Conservation (phyloP, 2,113 vertebrate species). For the Odobenus rosmarus region DNA sequence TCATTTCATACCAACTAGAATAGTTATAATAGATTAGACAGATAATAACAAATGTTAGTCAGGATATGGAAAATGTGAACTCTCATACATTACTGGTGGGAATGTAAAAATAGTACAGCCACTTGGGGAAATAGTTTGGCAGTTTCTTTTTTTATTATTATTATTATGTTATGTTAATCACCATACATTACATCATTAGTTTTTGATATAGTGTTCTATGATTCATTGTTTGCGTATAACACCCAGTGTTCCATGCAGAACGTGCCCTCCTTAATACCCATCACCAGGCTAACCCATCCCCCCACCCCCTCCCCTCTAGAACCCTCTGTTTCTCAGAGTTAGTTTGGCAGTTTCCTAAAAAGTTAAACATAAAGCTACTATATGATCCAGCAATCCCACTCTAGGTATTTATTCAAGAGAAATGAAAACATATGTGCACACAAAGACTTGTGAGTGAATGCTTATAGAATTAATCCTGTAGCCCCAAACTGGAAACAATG, state of each 20-base stretch:
- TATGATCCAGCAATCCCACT: not conserved
- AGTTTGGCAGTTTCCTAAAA: conserved; percentile 35
- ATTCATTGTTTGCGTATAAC: too few relatives aligned
- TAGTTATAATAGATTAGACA: not conserved
- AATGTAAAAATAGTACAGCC: not conserved
- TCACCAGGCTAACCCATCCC: too few relatives aligned
- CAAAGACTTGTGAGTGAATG: not conserved
- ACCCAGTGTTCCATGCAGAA: too few relatives aligned
- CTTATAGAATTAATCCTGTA: not conserved
- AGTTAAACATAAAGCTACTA: not conserved
- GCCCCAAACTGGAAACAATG: not conserved
- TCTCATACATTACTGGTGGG: not conserved
- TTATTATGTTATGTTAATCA: too few relatives aligned
- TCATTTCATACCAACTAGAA: not conserved
- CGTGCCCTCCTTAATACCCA: too few relatives aligned
- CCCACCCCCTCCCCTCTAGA: too few relatives aligned
- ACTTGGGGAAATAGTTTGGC: conserved; percentile 15
- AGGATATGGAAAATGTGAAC: not conserved
- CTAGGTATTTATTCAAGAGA: not conserved
- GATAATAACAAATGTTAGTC: not conserved
- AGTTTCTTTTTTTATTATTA: not conserved
- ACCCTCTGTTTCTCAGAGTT: too few relatives aligned
- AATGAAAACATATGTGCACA: not conserved
- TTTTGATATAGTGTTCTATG: too few relatives aligned
- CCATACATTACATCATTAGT: too few relatives aligned